phyloP scores from a whole-genome alignment of 2,888 invertebrate species.

The Rugalucina vietnamica region DNA sequence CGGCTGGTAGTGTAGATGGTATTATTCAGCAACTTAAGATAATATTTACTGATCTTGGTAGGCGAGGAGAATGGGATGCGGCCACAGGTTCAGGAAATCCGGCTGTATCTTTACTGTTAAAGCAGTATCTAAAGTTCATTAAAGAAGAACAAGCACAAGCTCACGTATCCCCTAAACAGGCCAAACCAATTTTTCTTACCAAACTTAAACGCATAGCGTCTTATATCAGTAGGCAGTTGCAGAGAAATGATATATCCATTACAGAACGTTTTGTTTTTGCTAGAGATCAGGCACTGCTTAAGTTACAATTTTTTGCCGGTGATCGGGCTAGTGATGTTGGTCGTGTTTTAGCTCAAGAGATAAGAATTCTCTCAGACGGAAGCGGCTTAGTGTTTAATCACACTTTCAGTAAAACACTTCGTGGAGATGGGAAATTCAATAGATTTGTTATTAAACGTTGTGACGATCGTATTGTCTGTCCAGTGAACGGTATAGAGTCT shows the following conservation, averaged over 20 bases:
- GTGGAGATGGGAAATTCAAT: constrained; percentile 33
- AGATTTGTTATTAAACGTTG: constrained; percentile 45
- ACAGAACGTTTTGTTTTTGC: background rate
- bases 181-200: background rate
- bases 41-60: constrained; percentile 13
- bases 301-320: background rate
- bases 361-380: constrained; percentile 17
- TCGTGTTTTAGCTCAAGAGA: background rate
- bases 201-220: background rate
- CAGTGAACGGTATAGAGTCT: constrained; percentile 30
- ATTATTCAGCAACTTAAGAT: constrained; percentile 1
- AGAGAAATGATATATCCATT: background rate
- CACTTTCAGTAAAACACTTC: constrained; percentile 45
- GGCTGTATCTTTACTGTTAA: constrained; percentile 14
- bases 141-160: constrained; percentile 40
- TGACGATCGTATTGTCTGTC: constrained; percentile 25
- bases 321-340: background rate
- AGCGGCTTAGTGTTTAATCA: constrained; percentile 37
- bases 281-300: background rate
- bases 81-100: constrained; percentile 20
- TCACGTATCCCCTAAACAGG: constrained; percentile 30
- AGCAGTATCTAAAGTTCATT: constrained; percentile 30
- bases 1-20: background rate
- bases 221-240: constrained; percentile 22
- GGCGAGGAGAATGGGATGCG: constrained; percentile 1